Percentiles rank a stretch among this genome's conserved stretches.
Conservation (phyloP, 2,888 invertebrate genomes). For the Ephialtes manifestator region DNA sequence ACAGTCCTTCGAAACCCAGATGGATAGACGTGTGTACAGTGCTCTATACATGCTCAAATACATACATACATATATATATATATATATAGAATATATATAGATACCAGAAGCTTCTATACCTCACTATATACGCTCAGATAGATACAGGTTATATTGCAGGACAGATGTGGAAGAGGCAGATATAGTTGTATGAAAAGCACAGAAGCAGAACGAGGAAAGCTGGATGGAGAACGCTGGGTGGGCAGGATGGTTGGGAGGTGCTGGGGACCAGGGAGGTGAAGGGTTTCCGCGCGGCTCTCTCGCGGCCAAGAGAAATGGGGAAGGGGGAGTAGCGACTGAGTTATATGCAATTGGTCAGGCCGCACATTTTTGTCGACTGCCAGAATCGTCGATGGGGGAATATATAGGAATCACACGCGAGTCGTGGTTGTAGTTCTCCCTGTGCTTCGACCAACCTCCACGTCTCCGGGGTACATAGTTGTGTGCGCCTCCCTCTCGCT, state of each 20-base stretch:
- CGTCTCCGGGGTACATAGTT: conserved; percentile 35
- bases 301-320: conserved; percentile 16
- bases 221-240: conserved; percentile 47
- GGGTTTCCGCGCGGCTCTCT: conserved; percentile 67
- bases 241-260: conserved; percentile 49
- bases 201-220: conserved; percentile 56
- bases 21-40: conserved; percentile 70
- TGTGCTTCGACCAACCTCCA: conserved; percentile 41
- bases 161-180: conserved; percentile 43
- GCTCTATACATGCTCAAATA: conserved; percentile 11
- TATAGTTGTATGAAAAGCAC: conserved; percentile 46
- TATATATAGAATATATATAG: conserved; percentile 19
- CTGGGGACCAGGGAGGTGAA: conserved; percentile 69
- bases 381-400: conserved; percentile 55
- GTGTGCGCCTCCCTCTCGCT: neutral
- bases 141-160: conserved; percentile 34
- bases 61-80: conserved; percentile 21
- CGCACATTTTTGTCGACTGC: conserved; percentile 79
- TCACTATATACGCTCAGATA: conserved; percentile 70
- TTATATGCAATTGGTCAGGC: conserved; percentile 84
- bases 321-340: conserved; percentile 77
- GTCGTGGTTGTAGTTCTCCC: neutral
- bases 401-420: conserved; percentile 20
- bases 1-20: conserved; percentile 70
- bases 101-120: neutral